Evolutionary conservation across 2,113 vertebrate species (phyloP), one percentile per base, ranked within the genome.

Genomic region (Poeciliopsis occidentalis): DNA sequence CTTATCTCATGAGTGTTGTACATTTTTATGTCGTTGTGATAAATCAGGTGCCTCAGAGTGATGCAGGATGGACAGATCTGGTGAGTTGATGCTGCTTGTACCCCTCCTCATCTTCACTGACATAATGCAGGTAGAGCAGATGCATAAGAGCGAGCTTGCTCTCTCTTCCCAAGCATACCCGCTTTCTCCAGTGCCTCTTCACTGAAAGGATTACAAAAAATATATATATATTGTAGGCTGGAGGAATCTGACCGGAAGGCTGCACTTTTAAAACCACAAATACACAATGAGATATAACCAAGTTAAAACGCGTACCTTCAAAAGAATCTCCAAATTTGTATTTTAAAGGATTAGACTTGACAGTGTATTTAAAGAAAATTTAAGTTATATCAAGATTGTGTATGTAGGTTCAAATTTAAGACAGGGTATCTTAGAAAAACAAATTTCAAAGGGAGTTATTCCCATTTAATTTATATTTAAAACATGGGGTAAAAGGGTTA

Each of bases 51-150:
- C 90, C 87, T 89, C 88, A 87, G 86, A 65, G 91, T 89, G 89
- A 91, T 91, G 91, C 87, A 72, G 91, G 86, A 89, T 88, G 91
- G 91, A 92, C 91, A 75, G 78, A 89, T 83, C 79, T 92, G 93
- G 91, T 94, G 91, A 94, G 92, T 93, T 88, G 64, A 92, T 76
- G 77, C 71, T 78, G 80, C 67, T 1, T 29, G 39, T 41, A 54
- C 76, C 71, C 73, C 75, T 76, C 75, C 78, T 85, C 76, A 77
- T 85, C 69, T 84, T 82, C 67, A 80, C 84, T 87, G 89, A 89
- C 83, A 89, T 67, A 81, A 74, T 71, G 68, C 81, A 73, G 69
- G 73, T 85, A 85, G 83, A 78, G 77, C 76, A 83, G 71, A 80
- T 72, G 61, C 73, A 71, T 79, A 63, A 60, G 68, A 69, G 68